A percentile compares a stretch with the other conserved stretches of the same genome.
Conservation (phyloP, 2,888 invertebrate genomes). For the Ectemnius continuus region DNA sequence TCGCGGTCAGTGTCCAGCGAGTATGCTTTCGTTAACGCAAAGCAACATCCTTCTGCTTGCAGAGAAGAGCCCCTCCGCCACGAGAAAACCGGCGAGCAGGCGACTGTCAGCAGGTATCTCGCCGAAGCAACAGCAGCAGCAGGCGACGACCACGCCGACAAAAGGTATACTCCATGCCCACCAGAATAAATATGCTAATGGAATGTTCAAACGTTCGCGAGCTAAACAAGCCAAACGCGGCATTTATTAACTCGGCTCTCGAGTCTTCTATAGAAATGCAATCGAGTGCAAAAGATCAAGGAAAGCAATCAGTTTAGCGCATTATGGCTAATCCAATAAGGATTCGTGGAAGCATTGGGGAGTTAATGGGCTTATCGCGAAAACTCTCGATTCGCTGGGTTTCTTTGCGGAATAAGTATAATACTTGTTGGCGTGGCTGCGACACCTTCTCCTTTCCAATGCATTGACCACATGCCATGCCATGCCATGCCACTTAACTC, state of each 20-base stretch:
- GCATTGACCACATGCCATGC: conserved; percentile 44
- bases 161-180: conserved; percentile 50
- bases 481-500: background rate
- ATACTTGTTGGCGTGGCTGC: conserved; percentile 16
- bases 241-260: background rate
- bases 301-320: no score
- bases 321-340: no score
- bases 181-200: background rate
- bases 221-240: background rate
- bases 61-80: conserved; percentile 72
- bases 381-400: background rate
- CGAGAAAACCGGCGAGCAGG: conserved; percentile 67
- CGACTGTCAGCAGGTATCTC: conserved; percentile 57
- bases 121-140: conserved; percentile 64
- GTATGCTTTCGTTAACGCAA: conserved; percentile 55
- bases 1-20: conserved; percentile 29
- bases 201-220: no score
- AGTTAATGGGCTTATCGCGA: background rate
- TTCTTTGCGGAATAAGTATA: conserved; percentile 17
- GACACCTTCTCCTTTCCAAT: conserved; percentile 54
- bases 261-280: no score
- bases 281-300: no score
- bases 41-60: conserved; percentile 53
- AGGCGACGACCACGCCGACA: conserved; percentile 52
- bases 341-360: no score